These are phyloP conservation scores for Nymphalis io DNA, from an alignment of 1,140 invertebrate genomes.

Conservation along the genomic window DNA sequence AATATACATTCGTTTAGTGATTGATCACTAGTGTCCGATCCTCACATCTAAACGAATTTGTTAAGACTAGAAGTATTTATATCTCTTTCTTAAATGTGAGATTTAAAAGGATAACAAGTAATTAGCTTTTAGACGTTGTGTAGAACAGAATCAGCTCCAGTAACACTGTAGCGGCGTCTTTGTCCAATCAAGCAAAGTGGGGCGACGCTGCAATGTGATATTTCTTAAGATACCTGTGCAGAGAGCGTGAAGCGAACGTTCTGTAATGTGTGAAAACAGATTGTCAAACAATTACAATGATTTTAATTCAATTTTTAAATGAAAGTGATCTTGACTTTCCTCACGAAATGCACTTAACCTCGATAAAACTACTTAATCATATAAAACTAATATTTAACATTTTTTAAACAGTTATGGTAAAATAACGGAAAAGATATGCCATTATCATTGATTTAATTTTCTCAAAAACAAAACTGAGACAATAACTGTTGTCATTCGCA, in stretches of 20 bases:
- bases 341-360: slow-evolving; percentile 17
- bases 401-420: too few species aligned
- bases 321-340: slow-evolving; percentile 1
- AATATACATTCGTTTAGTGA: too few species aligned
- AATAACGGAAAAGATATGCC: slow-evolving; percentile 1
- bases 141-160: too few species aligned
- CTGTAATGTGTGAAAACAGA: slow-evolving; percentile 28
- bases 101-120: too few species aligned
- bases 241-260: slow-evolving; percentile 47
- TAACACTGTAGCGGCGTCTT: slow-evolving; percentile 10
- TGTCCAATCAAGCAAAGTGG: slow-evolving; percentile 34
- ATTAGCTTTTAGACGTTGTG: too few species aligned
- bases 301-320: slow-evolving; percentile 9
- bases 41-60: too few species aligned
- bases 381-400: background rate
- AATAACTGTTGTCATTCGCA: too few species aligned
- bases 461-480: too few species aligned
- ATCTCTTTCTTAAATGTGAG: background rate
- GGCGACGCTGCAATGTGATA: slow-evolving; percentile 37
- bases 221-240: slow-evolving; percentile 54
- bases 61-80: background rate
- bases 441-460: too few species aligned
- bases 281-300: slow-evolving; percentile 17
- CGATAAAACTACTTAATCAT: background rate
- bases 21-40: too few species aligned